A percentile compares a stretch with the other conserved stretches of the same genome.
These are phyloP conservation scores for Caenorhabditis zanzibari DNA, from an alignment of 2,888 invertebrate species.

Conservation along the genomic window DNA sequence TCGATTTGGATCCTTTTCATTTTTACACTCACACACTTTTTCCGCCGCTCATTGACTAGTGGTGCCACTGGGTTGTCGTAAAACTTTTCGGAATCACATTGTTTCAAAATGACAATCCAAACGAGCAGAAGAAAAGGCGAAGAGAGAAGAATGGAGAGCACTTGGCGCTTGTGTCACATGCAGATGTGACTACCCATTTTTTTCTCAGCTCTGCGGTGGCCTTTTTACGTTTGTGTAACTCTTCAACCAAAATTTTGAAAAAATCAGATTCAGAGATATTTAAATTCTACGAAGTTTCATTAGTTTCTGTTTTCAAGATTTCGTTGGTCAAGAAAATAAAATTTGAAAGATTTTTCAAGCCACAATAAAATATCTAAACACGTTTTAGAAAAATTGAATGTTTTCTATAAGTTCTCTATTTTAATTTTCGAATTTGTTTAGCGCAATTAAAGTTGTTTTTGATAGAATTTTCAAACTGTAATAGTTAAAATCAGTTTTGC, in stretches of 20 bases:
- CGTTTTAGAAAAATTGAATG: too few relatives aligned
- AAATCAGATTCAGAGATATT: neutral
- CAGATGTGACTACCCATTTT: conserved; percentile 39
- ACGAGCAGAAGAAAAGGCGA: conserved; percentile 6
- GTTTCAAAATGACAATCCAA: conserved; percentile 56
- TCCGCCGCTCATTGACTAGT: conserved; percentile 9
- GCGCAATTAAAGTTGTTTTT: too few relatives aligned
- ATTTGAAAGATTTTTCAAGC: too few relatives aligned
- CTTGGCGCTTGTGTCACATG: conserved; percentile 54
- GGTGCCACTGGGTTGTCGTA: conserved; percentile 33
- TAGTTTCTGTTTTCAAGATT: too few relatives aligned
- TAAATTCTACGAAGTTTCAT: neutral
- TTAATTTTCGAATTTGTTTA: too few relatives aligned
- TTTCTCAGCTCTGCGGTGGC: conserved; percentile 18
- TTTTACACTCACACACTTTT: neutral
- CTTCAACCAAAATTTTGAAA: too few relatives aligned
- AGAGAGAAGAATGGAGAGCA: conserved; percentile 26
- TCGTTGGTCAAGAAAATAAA: too few relatives aligned
- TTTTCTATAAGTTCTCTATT: too few relatives aligned
- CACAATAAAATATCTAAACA: too few relatives aligned
- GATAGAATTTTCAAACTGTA: too few relatives aligned
- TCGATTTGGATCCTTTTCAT: neutral
- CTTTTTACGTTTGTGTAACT: conserved; percentile 37
- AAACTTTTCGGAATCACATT: conserved; percentile 59
- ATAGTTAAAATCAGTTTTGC: too few relatives aligned